These are phyloP conservation scores for Mylabris sibirica DNA, from an alignment of 2,888 invertebrate genomes.

Conservation along the genomic window DNA sequence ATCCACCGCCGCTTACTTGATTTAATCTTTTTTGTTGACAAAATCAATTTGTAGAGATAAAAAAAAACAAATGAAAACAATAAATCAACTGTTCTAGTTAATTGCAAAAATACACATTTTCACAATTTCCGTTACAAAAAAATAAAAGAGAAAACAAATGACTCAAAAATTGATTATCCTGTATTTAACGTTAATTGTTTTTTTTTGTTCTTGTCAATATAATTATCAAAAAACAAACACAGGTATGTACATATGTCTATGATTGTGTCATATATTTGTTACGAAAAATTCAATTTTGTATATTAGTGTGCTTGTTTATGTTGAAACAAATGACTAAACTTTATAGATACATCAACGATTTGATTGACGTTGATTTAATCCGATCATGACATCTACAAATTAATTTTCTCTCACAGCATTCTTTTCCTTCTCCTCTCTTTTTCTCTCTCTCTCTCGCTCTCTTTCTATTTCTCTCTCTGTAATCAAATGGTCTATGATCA, in stretches of 20 bases:
- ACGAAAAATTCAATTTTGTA: no score
- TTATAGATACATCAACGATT: background rate
- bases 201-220: no score
- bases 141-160: background rate
- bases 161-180: background rate
- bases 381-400: constrained; percentile 4
- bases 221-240: background rate
- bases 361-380: constrained; percentile 5
- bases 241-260: background rate
- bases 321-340: no score
- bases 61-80: background rate
- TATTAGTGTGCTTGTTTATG: no score
- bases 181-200: no score
- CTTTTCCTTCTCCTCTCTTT: no score
- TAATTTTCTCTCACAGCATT: background rate
- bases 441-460: no score
- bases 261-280: background rate
- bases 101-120: background rate
- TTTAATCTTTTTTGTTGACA: no score
- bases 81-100: background rate
- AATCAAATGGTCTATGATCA: no score
- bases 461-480: no score
- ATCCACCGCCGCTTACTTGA: background rate
- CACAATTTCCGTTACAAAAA: background rate
- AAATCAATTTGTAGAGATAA: background rate